A percentile compares a stretch with the other conserved stretches of the same genome.
Conservation (phyloP, 2,797 vertebrate species). For the Smutsia gigantea region DNA sequence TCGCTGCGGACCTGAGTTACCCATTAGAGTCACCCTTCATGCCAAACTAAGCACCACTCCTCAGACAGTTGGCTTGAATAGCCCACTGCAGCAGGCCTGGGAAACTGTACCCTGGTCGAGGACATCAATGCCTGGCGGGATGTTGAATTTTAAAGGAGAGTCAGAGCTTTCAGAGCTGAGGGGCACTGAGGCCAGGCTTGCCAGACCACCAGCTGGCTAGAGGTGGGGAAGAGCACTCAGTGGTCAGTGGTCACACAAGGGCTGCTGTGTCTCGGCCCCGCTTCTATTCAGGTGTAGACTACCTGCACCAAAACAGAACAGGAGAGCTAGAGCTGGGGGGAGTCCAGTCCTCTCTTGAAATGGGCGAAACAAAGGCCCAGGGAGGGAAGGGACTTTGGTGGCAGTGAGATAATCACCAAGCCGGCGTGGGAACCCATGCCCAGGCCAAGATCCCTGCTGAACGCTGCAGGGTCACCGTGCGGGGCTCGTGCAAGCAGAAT, state of each 20-base stretch:
- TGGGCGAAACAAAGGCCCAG: not conserved
- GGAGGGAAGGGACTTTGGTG: not conserved
- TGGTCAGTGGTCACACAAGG: not conserved
- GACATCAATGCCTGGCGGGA: not conserved
- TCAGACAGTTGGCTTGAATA: not conserved
- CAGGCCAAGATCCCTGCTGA: conserved; percentile 22
- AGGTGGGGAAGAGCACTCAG: not conserved
- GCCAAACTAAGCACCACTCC: not conserved
- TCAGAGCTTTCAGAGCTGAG: not conserved
- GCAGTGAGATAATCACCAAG: not conserved
- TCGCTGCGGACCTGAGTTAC: not conserved
- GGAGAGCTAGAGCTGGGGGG: not conserved
- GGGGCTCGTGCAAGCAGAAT: not conserved
- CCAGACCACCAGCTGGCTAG: not conserved
- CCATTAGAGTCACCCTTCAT: not conserved
- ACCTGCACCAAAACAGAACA: not conserved
- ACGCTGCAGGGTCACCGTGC: not conserved
- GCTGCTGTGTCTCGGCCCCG: not conserved
- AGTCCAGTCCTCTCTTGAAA: not conserved
- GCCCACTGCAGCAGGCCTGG: not conserved
- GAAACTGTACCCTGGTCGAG: not conserved
- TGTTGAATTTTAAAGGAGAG: conserved; percentile 17
- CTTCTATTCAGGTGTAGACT: not conserved
- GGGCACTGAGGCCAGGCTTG: not conserved
- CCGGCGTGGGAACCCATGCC: not conserved